Conservation (phyloP, 2,797 vertebrate species). For the Aotus griseimembra region DNA sequence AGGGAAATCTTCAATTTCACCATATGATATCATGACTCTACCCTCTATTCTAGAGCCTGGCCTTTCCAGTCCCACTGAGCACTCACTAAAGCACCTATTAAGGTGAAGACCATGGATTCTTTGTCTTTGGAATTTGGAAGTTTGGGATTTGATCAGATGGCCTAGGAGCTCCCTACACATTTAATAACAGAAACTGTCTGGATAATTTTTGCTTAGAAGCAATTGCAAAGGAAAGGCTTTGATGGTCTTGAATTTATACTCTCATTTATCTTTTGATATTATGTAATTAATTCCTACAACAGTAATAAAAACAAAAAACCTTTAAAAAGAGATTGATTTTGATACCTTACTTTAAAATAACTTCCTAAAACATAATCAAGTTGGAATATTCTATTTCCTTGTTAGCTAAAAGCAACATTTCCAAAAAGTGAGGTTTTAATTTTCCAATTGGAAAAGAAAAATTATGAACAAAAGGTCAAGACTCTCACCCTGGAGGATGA, state of each 20-base stretch:
- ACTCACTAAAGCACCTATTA: neutral
- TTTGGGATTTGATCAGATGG: neutral
- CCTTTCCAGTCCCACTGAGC: neutral
- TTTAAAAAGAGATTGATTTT: neutral
- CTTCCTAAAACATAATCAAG: neutral
- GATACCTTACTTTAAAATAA: neutral
- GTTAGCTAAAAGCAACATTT: constrained; percentile 21
- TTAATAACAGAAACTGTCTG: neutral
- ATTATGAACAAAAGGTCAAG: neutral
- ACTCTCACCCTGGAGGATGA: neutral
- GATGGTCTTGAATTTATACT: neutral
- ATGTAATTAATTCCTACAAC: neutral
- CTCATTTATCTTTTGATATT: neutral
- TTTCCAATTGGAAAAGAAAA: constrained; percentile 20
- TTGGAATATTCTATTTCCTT: neutral
- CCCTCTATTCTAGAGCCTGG: neutral
- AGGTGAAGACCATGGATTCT: neutral
- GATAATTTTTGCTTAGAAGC: neutral
- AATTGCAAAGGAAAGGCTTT: constrained; percentile 15
- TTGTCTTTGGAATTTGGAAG: neutral
- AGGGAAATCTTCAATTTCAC: neutral
- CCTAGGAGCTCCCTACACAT: neutral
- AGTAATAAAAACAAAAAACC: neutral
- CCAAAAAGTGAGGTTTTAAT: constrained; percentile 7
- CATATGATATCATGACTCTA: neutral